Percentiles rank a stretch among this genome's conserved stretches.
phyloP scores from a whole-genome alignment of 2,888 invertebrate species.

The Oasisia sp. region DNA sequence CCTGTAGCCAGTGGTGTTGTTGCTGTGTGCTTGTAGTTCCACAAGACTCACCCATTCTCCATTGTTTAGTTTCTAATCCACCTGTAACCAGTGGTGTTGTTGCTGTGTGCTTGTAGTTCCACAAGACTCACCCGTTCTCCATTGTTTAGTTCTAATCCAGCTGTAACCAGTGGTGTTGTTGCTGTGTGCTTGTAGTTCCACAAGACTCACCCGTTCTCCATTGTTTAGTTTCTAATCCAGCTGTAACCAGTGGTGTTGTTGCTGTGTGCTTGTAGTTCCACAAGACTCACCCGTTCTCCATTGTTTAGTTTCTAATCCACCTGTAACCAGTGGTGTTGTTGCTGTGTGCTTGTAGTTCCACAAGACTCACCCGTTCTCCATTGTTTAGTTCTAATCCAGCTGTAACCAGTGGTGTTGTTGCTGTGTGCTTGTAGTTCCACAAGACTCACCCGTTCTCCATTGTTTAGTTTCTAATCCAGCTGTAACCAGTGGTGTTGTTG shows the following conservation, averaged over 20 bases:
- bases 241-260: background rate
- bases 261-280: slow-evolving; percentile 20
- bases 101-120: slow-evolving; percentile 9
- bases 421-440: slow-evolving; percentile 20
- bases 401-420: background rate
- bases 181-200: slow-evolving; percentile 20
- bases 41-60: slow-evolving; percentile 41
- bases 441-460: slow-evolving; percentile 43
- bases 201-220: slow-evolving; percentile 41
- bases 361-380: slow-evolving; percentile 41
- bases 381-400: slow-evolving; percentile 20
- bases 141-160: slow-evolving; percentile 21
- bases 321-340: background rate
- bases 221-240: slow-evolving; percentile 20
- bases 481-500: background rate
- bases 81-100: background rate
- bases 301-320: slow-evolving; percentile 22
- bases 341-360: slow-evolving; percentile 20
- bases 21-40: slow-evolving; percentile 9
- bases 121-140: slow-evolving; percentile 41
- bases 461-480: background rate
- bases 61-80: slow-evolving; percentile 22
- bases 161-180: background rate
- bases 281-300: slow-evolving; percentile 41
- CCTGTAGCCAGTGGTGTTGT: background rate